A percentile compares a stretch with the other conserved stretches of the same genome.
Evolutionary conservation across 1,140 invertebrate species (phyloP).

Genomic region (Brachionus sp.): DNA sequence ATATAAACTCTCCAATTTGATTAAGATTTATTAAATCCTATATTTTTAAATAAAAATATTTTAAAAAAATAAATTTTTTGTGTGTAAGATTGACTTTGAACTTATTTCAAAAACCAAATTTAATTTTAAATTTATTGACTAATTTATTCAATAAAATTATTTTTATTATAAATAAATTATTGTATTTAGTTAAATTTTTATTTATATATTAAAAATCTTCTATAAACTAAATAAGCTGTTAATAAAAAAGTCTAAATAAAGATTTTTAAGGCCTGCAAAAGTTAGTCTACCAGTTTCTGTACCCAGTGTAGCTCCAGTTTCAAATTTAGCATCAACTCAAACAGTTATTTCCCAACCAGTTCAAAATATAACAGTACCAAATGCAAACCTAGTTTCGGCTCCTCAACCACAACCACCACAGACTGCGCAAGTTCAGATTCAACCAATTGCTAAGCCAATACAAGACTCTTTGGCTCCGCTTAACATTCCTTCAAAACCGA

Average conservation of each 20-base stretch:
- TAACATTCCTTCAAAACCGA: background rate
- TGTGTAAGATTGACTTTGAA: too few species aligned
- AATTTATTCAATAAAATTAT: too few species aligned
- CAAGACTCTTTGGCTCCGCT: constrained; percentile 25
- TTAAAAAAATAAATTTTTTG: too few species aligned
- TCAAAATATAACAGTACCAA: background rate
- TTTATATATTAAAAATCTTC: background rate
- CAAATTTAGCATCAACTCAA: background rate
- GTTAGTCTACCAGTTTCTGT: background rate
- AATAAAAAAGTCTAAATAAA: background rate
- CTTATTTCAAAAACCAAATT: too few species aligned
- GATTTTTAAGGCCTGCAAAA: background rate
- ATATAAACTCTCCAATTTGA: too few species aligned
- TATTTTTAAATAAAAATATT: too few species aligned
- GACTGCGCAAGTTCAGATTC: background rate
- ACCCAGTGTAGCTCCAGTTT: background rate
- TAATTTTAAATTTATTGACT: too few species aligned
- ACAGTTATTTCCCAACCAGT: background rate
- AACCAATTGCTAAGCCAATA: background rate
- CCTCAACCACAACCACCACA: background rate
- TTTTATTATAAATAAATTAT: too few species aligned
- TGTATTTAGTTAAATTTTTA: background rate
- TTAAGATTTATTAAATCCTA: too few species aligned
- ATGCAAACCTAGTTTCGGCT: background rate
- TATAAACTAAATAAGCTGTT: background rate